Conservation (phyloP, 2,113 vertebrate species). For the Rhinoptilus africanus region DNA sequence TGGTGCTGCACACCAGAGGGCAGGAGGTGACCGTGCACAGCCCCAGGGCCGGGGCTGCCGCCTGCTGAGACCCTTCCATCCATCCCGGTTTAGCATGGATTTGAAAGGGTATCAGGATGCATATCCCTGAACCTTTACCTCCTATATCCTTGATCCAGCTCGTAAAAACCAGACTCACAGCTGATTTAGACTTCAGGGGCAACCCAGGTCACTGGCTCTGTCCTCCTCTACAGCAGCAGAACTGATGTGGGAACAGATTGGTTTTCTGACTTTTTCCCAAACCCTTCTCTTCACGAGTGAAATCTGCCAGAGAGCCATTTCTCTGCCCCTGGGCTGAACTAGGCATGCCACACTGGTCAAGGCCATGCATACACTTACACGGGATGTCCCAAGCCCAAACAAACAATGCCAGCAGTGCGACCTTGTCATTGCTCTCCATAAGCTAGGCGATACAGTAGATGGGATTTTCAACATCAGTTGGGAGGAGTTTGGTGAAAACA, state of each 20-base stretch:
- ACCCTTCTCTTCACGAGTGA: background rate
- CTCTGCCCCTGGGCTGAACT: background rate
- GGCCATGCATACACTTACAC: background rate
- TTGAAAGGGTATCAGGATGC: background rate
- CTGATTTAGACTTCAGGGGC: background rate
- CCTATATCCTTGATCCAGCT: background rate
- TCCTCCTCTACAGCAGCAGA: background rate
- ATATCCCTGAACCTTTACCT: background rate
- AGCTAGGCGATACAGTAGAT: background rate
- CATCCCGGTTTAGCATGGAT: fast-evolving
- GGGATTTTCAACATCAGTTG: background rate
- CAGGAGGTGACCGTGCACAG: background rate
- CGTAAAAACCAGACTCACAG: background rate
- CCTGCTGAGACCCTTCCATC: background rate
- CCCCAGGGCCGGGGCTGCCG: background rate
- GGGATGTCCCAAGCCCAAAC: background rate
- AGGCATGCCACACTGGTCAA: background rate
- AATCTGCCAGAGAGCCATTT: background rate
- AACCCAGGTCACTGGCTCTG: background rate
- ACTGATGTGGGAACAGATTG: background rate
- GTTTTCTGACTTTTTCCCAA: background rate
- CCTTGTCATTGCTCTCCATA: background rate
- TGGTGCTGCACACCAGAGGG: background rate
- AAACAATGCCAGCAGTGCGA: background rate
- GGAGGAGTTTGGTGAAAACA: background rate